Conservation (phyloP, 1,140 invertebrate genomes). For the Goniozus legneri region DNA sequence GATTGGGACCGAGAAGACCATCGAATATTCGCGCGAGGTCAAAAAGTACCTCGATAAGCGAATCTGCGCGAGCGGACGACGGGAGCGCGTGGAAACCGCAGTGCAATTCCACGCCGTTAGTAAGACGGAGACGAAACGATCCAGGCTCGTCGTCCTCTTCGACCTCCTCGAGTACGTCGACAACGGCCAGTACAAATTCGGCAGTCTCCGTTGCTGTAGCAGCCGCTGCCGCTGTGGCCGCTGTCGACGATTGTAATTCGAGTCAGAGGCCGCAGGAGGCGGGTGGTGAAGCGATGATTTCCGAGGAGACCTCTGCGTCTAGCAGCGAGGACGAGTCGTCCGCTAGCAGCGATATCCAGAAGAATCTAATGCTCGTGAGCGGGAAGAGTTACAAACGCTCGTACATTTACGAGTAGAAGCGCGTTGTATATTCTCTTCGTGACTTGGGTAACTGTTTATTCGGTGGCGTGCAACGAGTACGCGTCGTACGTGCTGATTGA, state of each 20-base stretch:
- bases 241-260: constrained; percentile 27
- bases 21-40: constrained; percentile 34
- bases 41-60: constrained; percentile 36
- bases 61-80: constrained; percentile 19
- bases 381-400: constrained; percentile 31
- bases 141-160: constrained; percentile 22
- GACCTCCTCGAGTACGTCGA: constrained; percentile 11
- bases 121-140: constrained; percentile 29
- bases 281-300: constrained; percentile 55
- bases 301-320: constrained; percentile 50
- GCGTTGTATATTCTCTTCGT: not conserved
- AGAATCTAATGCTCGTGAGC: constrained; percentile 34
- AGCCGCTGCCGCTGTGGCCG: constrained; percentile 13
- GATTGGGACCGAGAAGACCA: constrained; percentile 27
- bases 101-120: constrained; percentile 37
- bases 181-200: constrained; percentile 14
- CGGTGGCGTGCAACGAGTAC: not conserved
- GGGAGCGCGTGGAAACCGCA: constrained; percentile 28
- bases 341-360: constrained; percentile 46
- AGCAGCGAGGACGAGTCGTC: constrained; percentile 52
- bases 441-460: not conserved
- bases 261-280: constrained; percentile 49
- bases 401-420: not conserved
- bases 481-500: constrained; percentile 5
- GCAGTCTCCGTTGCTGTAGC: constrained; percentile 18